Percentiles rank a stretch among this genome's conserved stretches.
These are phyloP conservation scores for Phalera bucephala DNA, from an alignment of 2,888 invertebrate species.

Conservation along the genomic window DNA sequence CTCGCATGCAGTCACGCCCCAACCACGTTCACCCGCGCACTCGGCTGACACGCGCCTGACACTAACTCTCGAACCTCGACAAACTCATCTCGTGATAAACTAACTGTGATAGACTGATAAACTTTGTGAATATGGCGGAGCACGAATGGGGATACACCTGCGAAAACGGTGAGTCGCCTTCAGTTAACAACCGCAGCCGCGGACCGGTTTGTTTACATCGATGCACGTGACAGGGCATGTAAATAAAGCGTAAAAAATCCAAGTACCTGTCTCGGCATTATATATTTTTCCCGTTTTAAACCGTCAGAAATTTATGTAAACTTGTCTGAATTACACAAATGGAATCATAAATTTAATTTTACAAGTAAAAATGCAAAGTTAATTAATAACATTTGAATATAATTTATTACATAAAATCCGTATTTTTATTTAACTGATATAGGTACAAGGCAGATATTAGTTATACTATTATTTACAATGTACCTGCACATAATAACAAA, in stretches of 20 bases:
- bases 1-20: conserved; percentile 73
- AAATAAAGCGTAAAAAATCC: conserved; percentile 46
- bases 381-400: too few relatives aligned
- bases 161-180: conserved; percentile 80
- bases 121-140: conserved; percentile 63
- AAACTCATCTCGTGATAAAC: conserved; percentile 28
- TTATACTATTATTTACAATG: too few relatives aligned
- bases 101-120: conserved; percentile 38
- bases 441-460: too few relatives aligned
- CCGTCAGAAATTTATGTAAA: background rate
- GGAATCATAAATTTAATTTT: too few relatives aligned
- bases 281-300: conserved; percentile 9
- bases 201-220: conserved; percentile 79
- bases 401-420: too few relatives aligned
- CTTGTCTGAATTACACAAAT: too few relatives aligned
- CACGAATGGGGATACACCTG: conserved; percentile 84
- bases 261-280: conserved; percentile 15
- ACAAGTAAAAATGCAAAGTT: too few relatives aligned
- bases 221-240: conserved; percentile 66
- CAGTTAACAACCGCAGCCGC: conserved; percentile 37
- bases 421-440: too few relatives aligned
- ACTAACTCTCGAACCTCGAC: conserved; percentile 33
- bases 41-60: conserved; percentile 56
- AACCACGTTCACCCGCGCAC: conserved; percentile 66
- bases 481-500: too few relatives aligned